A percentile compares a stretch with the other conserved stretches of the same genome.
Conservation (phyloP, 2,113 vertebrate species). For the Halcyon malimbica region DNA sequence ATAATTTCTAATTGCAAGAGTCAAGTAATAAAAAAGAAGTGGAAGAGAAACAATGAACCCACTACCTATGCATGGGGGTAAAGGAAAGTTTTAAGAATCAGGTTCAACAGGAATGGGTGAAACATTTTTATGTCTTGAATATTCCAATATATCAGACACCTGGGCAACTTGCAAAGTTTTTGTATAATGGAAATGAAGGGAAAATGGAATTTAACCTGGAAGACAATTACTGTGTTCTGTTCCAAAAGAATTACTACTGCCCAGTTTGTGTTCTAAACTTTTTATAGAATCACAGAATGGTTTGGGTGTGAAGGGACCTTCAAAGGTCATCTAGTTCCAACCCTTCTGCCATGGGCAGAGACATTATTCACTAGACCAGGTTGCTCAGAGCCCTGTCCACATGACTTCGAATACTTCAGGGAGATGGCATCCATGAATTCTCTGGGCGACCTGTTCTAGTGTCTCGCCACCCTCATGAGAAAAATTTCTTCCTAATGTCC, state of each 20-base stretch:
- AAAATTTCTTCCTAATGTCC: neutral
- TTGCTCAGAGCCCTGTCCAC: neutral
- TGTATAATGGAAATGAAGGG: neutral
- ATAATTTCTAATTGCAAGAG: neutral
- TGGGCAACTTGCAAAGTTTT: neutral
- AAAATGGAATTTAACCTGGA: neutral
- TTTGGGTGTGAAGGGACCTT: neutral
- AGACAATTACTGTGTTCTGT: neutral
- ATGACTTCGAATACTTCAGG: neutral
- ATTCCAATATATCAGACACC: neutral
- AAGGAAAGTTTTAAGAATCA: neutral
- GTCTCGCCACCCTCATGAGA: neutral
- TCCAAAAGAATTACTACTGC: neutral
- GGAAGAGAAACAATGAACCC: neutral
- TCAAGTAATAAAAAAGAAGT: neutral
- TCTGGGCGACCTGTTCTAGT: too few relatives aligned
- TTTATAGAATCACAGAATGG: neutral
- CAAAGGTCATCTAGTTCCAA: neutral
- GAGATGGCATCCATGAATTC: neutral
- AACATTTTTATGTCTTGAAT: neutral
- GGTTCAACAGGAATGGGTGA: neutral
- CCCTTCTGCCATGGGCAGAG: neutral
- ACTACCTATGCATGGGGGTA: neutral
- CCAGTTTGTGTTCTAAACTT: neutral
- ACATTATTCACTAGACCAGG: too few relatives aligned